Evolutionary conservation across 2,113 vertebrate species (phyloP).

Genomic region (Excalfactoria chinensis): DNA sequence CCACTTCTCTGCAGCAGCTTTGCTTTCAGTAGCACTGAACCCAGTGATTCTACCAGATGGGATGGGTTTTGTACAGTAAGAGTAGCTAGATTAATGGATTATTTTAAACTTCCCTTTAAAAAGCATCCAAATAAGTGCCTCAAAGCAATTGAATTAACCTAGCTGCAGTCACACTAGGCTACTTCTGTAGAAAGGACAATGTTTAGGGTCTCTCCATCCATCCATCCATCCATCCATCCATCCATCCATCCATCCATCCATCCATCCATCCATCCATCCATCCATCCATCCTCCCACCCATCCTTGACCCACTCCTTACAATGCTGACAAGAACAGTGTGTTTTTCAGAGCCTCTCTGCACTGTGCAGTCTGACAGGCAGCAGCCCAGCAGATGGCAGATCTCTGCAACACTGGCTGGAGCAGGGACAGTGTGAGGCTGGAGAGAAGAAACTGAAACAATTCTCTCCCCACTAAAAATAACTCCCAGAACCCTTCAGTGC

Average conservation of each 20-base stretch:
- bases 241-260: background rate
- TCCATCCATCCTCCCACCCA: background rate
- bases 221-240: background rate
- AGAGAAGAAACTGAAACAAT: background rate
- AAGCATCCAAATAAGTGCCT: background rate
- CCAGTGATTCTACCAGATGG: background rate
- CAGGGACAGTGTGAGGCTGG: accelerated
- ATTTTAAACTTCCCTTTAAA: background rate
- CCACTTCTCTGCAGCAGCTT: accelerated
- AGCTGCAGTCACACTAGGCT: background rate
- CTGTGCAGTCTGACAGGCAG: background rate
- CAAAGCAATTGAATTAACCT: background rate
- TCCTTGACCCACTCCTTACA: background rate
- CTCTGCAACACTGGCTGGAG: background rate
- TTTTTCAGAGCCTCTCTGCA: background rate
- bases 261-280: background rate
- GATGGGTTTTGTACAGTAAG: background rate
- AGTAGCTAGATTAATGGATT: background rate
- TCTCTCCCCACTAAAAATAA: background rate
- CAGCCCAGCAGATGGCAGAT: background rate
- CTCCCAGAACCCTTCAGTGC: background rate
- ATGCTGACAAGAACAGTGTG: background rate
- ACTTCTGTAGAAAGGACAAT: background rate
- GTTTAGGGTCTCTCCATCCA: no score
- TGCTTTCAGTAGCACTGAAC: background rate